Percentiles rank a stretch among this genome's conserved stretches.
Evolutionary conservation across 2,113 vertebrate genomes (phyloP).

Genomic region (Sapayoa aenigma): DNA sequence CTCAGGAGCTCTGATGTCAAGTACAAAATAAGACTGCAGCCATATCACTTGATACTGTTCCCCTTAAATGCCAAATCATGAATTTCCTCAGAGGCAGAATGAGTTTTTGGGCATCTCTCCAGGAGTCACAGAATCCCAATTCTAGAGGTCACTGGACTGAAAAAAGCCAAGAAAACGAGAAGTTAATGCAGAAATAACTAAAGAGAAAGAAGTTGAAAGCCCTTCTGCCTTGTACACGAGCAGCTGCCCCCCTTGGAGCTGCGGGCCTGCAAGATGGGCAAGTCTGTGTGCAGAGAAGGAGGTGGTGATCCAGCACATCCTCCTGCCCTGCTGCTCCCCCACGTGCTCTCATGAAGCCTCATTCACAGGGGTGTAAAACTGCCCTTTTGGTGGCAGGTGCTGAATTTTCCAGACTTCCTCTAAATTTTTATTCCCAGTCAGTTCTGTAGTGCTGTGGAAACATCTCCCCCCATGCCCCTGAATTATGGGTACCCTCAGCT

Average conservation of each 20-base stretch:
- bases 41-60: slow-evolving; percentile 39
- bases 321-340: not conserved
- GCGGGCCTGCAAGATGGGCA: not conserved
- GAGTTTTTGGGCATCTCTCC: slow-evolving; percentile 51
- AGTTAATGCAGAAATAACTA: slow-evolving; percentile 3
- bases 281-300: not conserved
- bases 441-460: not conserved
- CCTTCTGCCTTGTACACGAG: not conserved
- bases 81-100: slow-evolving; percentile 53
- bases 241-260: slow-evolving; percentile 20
- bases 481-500: not conserved
- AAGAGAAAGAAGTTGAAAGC: not conserved
- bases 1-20: slow-evolving; percentile 38
- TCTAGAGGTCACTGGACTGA: slow-evolving; percentile 47
- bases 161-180: not conserved
- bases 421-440: rapidly evolving
- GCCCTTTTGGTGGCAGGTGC: not conserved
- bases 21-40: slow-evolving; percentile 15
- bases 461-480: too few species aligned
- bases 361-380: not conserved
- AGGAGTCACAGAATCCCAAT: slow-evolving; percentile 42
- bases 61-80: slow-evolving; percentile 57
- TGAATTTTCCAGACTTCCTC: not conserved
- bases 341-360: rapidly evolving
- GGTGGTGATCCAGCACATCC: not conserved